These are phyloP conservation scores for Gerris buenoi DNA, from an alignment of 1,140 invertebrate genomes.

Conservation along the genomic window DNA sequence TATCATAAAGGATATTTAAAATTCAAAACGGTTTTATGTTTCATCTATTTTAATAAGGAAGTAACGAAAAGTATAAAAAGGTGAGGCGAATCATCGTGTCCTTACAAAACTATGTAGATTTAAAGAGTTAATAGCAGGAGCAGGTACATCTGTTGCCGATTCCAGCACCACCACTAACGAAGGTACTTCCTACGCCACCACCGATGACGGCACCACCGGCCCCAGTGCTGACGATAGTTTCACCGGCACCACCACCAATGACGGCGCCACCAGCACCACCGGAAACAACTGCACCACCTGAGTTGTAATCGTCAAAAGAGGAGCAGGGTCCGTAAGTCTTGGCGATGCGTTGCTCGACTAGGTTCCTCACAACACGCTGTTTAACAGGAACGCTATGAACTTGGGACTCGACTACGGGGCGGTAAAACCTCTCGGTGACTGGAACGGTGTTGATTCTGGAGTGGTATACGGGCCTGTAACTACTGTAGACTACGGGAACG, in stretches of 20 bases:
- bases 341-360: conserved; percentile 9
- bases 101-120: too few relatives aligned
- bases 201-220: not conserved
- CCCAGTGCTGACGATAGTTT: not conserved
- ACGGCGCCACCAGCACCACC: not conserved
- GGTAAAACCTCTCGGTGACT: conserved; percentile 5
- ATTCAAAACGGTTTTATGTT: too few relatives aligned
- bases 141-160: too few relatives aligned
- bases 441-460: conserved; percentile 5
- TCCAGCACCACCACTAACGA: too few relatives aligned
- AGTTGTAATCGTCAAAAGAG: not conserved
- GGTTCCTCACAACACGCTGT: conserved; percentile 10
- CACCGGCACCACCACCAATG: not conserved
- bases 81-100: too few relatives aligned
- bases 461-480: conserved; percentile 2
- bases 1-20: too few relatives aligned
- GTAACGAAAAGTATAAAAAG: too few relatives aligned
- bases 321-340: not conserved
- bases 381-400: conserved; percentile 10
- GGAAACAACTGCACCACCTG: not conserved
- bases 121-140: too few relatives aligned
- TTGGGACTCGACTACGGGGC: conserved; percentile 10
- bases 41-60: too few relatives aligned
- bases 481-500: conserved; percentile 6
- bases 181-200: too few relatives aligned